Evolutionary conservation across 2,113 vertebrate genomes (phyloP).

Genomic region (Okapia johnstoni): DNA sequence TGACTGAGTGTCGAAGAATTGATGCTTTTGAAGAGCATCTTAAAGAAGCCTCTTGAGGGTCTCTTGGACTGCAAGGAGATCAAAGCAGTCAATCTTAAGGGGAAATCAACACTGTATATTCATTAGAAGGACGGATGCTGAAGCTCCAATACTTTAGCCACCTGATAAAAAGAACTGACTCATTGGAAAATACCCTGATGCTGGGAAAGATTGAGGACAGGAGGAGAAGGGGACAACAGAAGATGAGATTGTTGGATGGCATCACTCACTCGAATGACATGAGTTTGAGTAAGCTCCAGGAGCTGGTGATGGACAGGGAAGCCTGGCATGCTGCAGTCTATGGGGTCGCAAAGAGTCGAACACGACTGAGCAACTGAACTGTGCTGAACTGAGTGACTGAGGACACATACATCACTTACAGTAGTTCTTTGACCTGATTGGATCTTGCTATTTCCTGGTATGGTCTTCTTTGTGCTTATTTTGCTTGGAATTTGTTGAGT

Average conservation of each 20-base stretch:
- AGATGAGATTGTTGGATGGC: neutral
- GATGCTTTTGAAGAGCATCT: neutral
- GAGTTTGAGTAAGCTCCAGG: neutral
- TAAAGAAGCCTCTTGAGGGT: neutral
- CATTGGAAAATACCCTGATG: neutral
- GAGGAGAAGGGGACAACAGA: neutral
- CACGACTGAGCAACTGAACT: neutral
- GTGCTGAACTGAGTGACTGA: neutral
- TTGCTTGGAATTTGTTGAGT: neutral
- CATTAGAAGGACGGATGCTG: neutral
- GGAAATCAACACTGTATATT: neutral
- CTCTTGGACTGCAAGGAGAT: neutral
- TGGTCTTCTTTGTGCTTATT: neutral
- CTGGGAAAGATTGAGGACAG: neutral
- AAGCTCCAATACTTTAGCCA: neutral
- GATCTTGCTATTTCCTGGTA: no score
- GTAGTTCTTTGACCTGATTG: neutral
- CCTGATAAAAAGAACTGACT: neutral
- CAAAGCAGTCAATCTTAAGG: neutral
- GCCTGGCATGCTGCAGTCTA: neutral
- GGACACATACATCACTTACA: neutral
- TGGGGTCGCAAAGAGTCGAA: rapidly evolving
- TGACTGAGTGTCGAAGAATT: neutral
- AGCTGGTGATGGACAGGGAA: neutral
- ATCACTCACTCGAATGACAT: neutral